Evolutionary conservation across 1,140 invertebrate genomes (phyloP), one percentile per base, ranked within the genome.

Genomic region (Drosophila orosa): DNA sequence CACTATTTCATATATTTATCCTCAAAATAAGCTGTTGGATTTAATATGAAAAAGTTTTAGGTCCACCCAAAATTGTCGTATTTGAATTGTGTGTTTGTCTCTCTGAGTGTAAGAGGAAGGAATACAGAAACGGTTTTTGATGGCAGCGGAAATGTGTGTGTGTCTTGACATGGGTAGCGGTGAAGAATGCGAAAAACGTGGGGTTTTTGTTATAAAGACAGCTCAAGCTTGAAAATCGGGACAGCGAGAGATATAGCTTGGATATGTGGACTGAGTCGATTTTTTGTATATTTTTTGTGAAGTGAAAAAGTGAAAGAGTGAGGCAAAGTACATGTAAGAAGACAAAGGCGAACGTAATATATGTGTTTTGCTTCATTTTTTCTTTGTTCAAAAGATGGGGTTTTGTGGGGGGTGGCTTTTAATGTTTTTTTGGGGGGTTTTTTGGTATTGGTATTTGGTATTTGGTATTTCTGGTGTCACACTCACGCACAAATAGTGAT

Each of bases 401-500:
- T 22, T 61, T 78, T 17, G 74, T 59, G 10, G 33, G 37, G 35
- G 4, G 13, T 17, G 22, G 40, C 19, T 44, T 22, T 22, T 22
- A 22, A 22, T 45, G 22, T 44, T 6, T 44, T 45, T 25, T 24
- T 24, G 3, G 22, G 44, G 22, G 42, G 7, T 8, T 39, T 25
- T 59, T 33, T 48, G 17, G 17, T 24, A 24, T 37, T 29, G 39
- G 27, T 45, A 15, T 45, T 44, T 45, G 57, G 39, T 56, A 52
- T 66, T 65, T 33, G 42, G 62, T 54, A 63, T 31, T 69, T 74
- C 80, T 84, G 76, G 86, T 90, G 82, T 82, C 79, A 91, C 90
- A 92, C 91, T 92, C 91, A 92, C 91, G 91, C 91, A 92, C 91
- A 86, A 91, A 92, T 87, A 92, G 90, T 91, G 91, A 91, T 92